phyloP scores from a whole-genome alignment of 2,797 vertebrate genomes.

The Kryptopterus vitreolus region DNA sequence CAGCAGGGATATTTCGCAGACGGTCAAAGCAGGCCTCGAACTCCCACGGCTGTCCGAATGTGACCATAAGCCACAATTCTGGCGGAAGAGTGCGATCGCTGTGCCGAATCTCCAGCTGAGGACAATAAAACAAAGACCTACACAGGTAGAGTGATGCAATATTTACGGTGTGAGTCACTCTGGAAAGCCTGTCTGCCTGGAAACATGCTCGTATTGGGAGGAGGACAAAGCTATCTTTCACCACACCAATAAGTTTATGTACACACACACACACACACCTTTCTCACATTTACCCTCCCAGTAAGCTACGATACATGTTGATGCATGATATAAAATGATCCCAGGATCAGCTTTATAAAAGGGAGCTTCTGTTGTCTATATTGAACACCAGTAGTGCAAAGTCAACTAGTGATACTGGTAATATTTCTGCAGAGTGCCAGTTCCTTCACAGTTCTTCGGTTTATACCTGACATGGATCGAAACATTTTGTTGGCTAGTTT shows the following conservation, averaged over 20 bases:
- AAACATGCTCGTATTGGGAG: constrained; percentile 40
- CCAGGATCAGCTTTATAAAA: not conserved
- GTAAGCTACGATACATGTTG: not conserved
- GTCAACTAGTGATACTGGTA: not conserved
- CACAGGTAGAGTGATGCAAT: constrained; percentile 55
- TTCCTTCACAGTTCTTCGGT: not conserved
- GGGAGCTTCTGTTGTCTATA: not conserved
- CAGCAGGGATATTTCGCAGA: constrained; percentile 63
- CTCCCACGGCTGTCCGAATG: constrained; percentile 7
- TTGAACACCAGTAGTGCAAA: not conserved
- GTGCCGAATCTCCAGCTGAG: constrained; percentile 39
- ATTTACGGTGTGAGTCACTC: constrained; percentile 53
- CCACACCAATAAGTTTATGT: constrained; percentile 35
- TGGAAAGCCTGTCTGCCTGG: constrained; percentile 50
- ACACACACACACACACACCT: constrained; percentile 23
- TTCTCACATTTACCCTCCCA: constrained; percentile 17
- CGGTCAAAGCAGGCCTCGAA: not conserved
- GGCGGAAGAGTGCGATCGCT: constrained; percentile 17
- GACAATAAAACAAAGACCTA: constrained; percentile 49
- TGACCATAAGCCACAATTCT: constrained; percentile 10
- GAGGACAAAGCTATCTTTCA: constrained; percentile 52
- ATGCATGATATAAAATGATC: constrained; percentile 1
- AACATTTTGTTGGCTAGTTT: not conserved
- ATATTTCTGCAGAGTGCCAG: not conserved
- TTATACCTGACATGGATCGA: not conserved